Conservation (phyloP, 2,888 invertebrate species). For the Polymixis flavicincta region DNA sequence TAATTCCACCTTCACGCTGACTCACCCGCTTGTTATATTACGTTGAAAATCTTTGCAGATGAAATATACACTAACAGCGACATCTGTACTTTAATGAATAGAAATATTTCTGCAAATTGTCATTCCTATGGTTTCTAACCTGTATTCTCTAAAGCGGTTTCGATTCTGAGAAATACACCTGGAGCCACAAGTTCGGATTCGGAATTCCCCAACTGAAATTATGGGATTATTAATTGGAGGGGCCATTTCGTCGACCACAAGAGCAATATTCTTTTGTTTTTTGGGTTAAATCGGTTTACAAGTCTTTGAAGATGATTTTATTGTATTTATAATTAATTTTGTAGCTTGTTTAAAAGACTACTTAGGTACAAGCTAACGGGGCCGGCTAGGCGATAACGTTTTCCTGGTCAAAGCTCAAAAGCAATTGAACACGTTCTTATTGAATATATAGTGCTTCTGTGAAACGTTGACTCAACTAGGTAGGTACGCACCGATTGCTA, state of each 20-base stretch:
- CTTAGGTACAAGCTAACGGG: constrained; percentile 20
- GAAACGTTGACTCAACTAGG: constrained; percentile 68
- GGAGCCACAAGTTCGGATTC: constrained; percentile 14
- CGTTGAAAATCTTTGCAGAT: constrained; percentile 51
- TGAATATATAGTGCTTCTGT: constrained; percentile 54
- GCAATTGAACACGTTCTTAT: constrained; percentile 38
- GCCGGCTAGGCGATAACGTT: constrained; percentile 52
- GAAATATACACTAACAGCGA: constrained; percentile 46
- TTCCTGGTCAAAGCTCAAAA: constrained; percentile 60
- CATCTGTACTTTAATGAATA: constrained; percentile 48
- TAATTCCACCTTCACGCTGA: constrained; percentile 88
- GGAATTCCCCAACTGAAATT: constrained; percentile 27
- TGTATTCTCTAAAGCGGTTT: not conserved
- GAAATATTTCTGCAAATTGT: constrained; percentile 3
- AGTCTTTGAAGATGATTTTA: not conserved
- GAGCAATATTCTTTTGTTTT: not conserved
- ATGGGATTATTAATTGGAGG: not conserved
- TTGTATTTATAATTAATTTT: not conserved
- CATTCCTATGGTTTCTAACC: not conserved
- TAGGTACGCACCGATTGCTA: constrained; percentile 49
- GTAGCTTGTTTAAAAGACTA: constrained; percentile 18
- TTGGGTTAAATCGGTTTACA: not conserved
- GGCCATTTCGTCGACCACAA: not conserved
- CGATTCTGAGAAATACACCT: constrained; percentile 32
- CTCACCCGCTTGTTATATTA: constrained; percentile 73